These are phyloP conservation scores for Engraulis encrasicolus DNA, from an alignment of 2,113 vertebrate species.

Conservation along the genomic window DNA sequence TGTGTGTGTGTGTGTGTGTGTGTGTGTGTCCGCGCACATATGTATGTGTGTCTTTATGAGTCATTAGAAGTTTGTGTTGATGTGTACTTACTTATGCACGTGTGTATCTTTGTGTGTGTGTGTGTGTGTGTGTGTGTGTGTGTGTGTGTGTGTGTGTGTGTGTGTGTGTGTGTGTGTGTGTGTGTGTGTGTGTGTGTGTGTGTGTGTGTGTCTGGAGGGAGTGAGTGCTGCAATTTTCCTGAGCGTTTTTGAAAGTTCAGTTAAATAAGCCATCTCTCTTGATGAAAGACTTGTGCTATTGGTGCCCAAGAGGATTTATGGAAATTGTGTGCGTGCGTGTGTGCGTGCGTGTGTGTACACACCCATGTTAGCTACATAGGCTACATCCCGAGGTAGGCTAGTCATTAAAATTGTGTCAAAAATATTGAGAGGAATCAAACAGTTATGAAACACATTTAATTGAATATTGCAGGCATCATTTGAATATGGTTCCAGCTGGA, in stretches of 20 bases:
- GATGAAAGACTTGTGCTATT: neutral
- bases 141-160: conserved; percentile 8
- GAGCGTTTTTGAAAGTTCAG: conserved; percentile 40
- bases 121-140: neutral
- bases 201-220: neutral
- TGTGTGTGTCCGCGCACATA: no score
- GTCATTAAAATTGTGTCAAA: neutral
- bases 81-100: neutral
- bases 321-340: neutral
- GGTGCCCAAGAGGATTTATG: neutral
- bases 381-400: neutral
- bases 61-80: no score
- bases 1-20: conserved; percentile 22
- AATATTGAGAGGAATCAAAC: neutral
- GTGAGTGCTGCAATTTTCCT: conserved; percentile 55
- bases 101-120: conserved; percentile 21
- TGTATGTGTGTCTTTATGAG: no score
- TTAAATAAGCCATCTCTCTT: neutral
- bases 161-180: conserved; percentile 1
- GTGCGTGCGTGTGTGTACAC: neutral
- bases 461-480: neutral
- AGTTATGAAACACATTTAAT: neutral
- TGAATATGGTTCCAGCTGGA: neutral
- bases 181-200: conserved; percentile 36
- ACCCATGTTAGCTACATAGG: neutral